Percentiles rank a stretch among this genome's conserved stretches.
phyloP scores from a whole-genome alignment of 2,797 vertebrate species.

The Hyperoplus lanceolatus region DNA sequence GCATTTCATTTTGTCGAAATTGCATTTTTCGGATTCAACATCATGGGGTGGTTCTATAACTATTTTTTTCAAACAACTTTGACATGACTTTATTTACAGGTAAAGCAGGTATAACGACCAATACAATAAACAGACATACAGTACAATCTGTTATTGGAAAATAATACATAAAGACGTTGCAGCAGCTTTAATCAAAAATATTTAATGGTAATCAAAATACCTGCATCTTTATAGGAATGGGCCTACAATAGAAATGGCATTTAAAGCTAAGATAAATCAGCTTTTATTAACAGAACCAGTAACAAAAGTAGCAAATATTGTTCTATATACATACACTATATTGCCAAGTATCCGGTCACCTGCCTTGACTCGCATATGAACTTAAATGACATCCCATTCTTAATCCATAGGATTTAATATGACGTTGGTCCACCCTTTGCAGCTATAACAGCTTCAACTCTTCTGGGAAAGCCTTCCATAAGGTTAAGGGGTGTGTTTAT shows the following conservation, averaged over 20 bases:
- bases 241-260: not conserved
- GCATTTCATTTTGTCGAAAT: too few relatives aligned
- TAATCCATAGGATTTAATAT: too few relatives aligned
- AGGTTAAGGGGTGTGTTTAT: too few relatives aligned
- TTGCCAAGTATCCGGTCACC: too few relatives aligned
- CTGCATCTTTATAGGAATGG: not conserved
- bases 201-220: not conserved
- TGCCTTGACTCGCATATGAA: too few relatives aligned
- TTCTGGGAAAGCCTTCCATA: too few relatives aligned
- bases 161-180: not conserved
- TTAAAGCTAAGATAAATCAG: not conserved
- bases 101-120: not conserved
- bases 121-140: not conserved
- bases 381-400: too few relatives aligned
- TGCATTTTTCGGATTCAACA: not conserved
- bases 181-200: not conserved
- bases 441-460: too few relatives aligned
- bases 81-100: conserved; percentile 7
- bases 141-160: not conserved
- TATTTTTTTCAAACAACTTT: not conserved
- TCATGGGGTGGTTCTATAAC: not conserved
- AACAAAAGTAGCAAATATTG: not conserved
- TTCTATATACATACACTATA: too few relatives aligned
- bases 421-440: too few relatives aligned
- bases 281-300: not conserved